A percentile compares a stretch with the other conserved stretches of the same genome.
These are phyloP conservation scores for Thaumatotibia leucotreta DNA, from an alignment of 1,140 invertebrate species.

Conservation along the genomic window DNA sequence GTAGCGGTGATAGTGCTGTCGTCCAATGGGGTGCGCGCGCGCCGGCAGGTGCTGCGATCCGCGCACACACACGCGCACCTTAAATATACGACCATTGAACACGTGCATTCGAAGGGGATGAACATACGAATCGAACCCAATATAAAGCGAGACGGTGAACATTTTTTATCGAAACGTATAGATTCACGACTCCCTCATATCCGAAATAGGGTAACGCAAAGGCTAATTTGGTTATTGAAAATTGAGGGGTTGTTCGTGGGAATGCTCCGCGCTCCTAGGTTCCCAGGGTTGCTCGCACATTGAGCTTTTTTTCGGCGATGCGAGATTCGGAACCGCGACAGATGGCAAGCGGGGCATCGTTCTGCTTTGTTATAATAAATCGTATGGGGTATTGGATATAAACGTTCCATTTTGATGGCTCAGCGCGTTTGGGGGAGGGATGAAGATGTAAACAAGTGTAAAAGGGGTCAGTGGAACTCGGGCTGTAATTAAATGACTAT, in stretches of 20 bases:
- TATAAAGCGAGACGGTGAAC: constrained; percentile 44
- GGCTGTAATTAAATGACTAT: constrained; percentile 73
- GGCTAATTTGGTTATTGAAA: constrained; percentile 77
- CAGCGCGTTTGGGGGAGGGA: constrained; percentile 57
- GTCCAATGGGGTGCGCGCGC: constrained; percentile 67
- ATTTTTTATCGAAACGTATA: constrained; percentile 74
- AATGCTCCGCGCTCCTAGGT: constrained; percentile 69
- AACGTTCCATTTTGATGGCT: constrained; percentile 73
- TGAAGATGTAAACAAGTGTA: constrained; percentile 76
- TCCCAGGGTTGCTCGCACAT: constrained; percentile 74
- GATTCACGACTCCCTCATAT: constrained; percentile 75
- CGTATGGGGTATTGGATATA: constrained; percentile 71
- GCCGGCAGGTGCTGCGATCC: constrained; percentile 65
- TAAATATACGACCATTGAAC: constrained; percentile 68
- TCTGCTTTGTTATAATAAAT: constrained; percentile 72
- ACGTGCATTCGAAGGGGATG: constrained; percentile 73
- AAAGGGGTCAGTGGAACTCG: constrained; percentile 73
- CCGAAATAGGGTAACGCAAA: constrained; percentile 76
- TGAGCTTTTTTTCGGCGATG: constrained; percentile 65
- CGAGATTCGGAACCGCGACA: constrained; percentile 72
- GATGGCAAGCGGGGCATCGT: constrained; percentile 69
- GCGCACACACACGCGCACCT: constrained; percentile 49
- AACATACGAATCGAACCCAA: constrained; percentile 36
- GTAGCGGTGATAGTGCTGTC: constrained; percentile 66
- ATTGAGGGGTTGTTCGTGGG: constrained; percentile 76